A percentile compares a stretch with the other conserved stretches of the same genome.
Evolutionary conservation across 2,888 invertebrate genomes (phyloP).

Genomic region (Argynnis bischoffii): DNA sequence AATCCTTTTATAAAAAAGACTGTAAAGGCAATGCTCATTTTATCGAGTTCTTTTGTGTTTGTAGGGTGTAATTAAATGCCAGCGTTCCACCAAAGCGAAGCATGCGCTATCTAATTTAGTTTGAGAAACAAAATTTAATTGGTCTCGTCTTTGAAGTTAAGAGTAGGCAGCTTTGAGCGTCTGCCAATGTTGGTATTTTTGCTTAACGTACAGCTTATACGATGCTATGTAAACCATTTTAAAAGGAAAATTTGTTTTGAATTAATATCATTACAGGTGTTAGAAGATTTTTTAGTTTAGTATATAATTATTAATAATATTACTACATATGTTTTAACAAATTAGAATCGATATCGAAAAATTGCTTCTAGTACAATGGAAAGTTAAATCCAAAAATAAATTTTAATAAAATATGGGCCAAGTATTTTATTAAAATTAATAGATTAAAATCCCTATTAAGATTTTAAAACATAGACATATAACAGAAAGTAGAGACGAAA

Average conservation of each 20-base stretch:
- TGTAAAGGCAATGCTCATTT: slow-evolving; percentile 27
- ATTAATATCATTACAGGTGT: neutral
- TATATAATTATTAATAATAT: too few species aligned
- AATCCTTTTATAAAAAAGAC: too few species aligned
- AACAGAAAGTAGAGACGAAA: too few species aligned
- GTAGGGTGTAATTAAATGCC: slow-evolving; percentile 31
- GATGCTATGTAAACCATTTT: slow-evolving; percentile 3
- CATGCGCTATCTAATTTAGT: slow-evolving; percentile 37
- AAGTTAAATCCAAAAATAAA: too few species aligned
- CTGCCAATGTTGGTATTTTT: slow-evolving; percentile 24
- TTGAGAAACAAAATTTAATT: slow-evolving; percentile 40
- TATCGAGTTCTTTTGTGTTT: slow-evolving; percentile 29
- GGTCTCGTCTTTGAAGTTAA: slow-evolving; percentile 33
- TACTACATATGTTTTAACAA: too few species aligned
- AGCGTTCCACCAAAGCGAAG: slow-evolving; percentile 23
- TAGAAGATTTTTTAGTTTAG: too few species aligned
- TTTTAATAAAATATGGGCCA: too few species aligned
- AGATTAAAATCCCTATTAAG: too few species aligned
- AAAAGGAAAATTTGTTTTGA: slow-evolving; percentile 5
- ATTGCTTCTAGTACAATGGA: too few species aligned
- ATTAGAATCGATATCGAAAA: too few species aligned
- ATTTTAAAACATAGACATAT: too few species aligned
- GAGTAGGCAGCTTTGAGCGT: slow-evolving; percentile 27
- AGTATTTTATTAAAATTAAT: too few species aligned
- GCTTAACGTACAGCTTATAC: slow-evolving; percentile 3